These are phyloP conservation scores for Amphibalanus amphitrite DNA, from an alignment of 1,140 invertebrate species.

Conservation along the genomic window DNA sequence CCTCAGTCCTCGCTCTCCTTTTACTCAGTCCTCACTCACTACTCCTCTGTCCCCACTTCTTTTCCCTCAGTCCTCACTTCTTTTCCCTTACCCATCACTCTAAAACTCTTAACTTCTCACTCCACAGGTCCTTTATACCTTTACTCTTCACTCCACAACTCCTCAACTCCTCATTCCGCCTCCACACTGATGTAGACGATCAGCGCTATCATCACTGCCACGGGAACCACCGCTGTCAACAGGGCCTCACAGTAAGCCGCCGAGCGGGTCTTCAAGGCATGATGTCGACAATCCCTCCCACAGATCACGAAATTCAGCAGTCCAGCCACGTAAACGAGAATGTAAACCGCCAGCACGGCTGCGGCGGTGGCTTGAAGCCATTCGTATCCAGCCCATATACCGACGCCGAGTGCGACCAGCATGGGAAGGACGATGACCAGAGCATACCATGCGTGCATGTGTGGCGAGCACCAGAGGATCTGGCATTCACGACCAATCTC, in stretches of 20 bases:
- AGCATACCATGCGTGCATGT: background rate
- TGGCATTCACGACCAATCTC: background rate
- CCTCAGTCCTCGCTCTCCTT: too few relatives aligned
- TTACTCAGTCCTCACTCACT: too few relatives aligned
- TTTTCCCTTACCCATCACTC: too few relatives aligned
- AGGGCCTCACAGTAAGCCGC: background rate
- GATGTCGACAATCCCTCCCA: background rate
- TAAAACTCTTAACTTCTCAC: too few relatives aligned
- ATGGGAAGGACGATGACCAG: background rate
- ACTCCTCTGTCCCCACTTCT: too few relatives aligned
- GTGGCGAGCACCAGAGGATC: background rate
- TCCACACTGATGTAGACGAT: background rate
- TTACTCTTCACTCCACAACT: too few relatives aligned
- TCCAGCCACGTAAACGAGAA: background rate
- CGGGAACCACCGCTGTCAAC: background rate
- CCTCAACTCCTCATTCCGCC: background rate
- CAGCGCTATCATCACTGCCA: background rate
- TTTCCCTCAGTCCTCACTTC: too few relatives aligned
- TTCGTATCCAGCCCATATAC: background rate
- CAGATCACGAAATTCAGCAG: background rate
- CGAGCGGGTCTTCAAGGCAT: background rate
- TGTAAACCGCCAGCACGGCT: background rate
- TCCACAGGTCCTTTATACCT: too few relatives aligned
- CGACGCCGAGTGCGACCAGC: background rate
- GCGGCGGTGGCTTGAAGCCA: background rate